These are phyloP conservation scores for Apamea anceps DNA, from an alignment of 2,888 invertebrate species.

Conservation along the genomic window DNA sequence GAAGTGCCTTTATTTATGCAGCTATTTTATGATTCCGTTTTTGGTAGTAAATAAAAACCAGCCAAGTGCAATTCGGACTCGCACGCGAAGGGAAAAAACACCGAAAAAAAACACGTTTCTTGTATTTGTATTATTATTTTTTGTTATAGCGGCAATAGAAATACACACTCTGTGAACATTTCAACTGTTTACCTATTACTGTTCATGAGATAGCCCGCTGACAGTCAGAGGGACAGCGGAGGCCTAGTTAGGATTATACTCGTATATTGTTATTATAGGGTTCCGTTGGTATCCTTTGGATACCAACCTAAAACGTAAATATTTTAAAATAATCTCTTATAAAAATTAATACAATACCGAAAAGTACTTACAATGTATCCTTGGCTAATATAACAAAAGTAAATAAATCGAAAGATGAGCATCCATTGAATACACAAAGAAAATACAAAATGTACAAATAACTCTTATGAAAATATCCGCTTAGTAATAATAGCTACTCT, in stretches of 20 bases:
- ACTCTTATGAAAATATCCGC: background rate
- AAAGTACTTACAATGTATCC: background rate
- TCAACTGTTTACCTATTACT: too few species aligned
- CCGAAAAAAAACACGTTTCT: too few species aligned
- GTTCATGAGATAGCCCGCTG: background rate
- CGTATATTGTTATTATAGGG: background rate
- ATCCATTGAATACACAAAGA: background rate
- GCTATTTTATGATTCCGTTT: constrained; percentile 3
- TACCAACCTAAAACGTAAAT: background rate
- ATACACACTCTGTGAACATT: too few species aligned
- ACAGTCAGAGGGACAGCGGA: background rate
- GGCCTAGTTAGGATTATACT: too few species aligned
- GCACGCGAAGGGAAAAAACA: background rate
- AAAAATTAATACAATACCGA: background rate
- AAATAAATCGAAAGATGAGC: background rate
- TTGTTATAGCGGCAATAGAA: too few species aligned
- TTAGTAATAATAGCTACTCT: background rate
- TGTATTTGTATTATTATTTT: too few species aligned
- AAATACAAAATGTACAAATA: background rate
- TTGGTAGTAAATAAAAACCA: background rate
- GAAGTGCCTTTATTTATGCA: background rate
- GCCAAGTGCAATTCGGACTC: background rate
- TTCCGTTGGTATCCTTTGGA: background rate
- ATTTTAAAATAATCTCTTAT: background rate
- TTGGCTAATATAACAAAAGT: background rate